Base-by-base conservation (phyloP, 1,140 invertebrate genomes). In the Lepidurus apus region DNA sequence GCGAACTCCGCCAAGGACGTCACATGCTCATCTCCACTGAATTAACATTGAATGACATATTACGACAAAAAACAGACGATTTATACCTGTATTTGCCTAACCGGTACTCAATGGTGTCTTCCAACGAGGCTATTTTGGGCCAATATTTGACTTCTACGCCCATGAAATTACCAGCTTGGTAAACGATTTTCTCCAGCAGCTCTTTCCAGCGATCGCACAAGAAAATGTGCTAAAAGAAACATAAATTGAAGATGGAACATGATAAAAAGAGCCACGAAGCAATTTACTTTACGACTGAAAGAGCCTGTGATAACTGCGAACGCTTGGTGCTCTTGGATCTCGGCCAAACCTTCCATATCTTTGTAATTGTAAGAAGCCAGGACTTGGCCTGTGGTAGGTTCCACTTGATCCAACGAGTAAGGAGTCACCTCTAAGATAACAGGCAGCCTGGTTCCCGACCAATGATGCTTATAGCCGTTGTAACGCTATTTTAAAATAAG, bases 391-490 rank as follows among this genome's bases (percentile, higher is more conserved):
- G 92, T 94, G 6, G 92, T 90, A 74, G 93, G 91, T 86, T 98
- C 94, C 47, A 96, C 85, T 86, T 98, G 97, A 85, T 97, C 92
- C 34, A 99, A 84, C 76, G 94, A 94, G 83, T 91, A 93, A 9
- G 94, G 91, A 42, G 93, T 94, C 0, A 98, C 91, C 88, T 97
- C 94, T 77, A 99, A 87, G 8, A 95, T 89, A 21, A 96, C 90
- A 5, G 95, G 94, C 44, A 97, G 87, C 80, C 92, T 89, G 74
- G 92, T 93, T 75, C 96, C 95, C 76, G 95, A 96, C 96, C 97
- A 99, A 83, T 97, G 96, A 83, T 95, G 91, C 87, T 99, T 99
- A 84, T 93, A 95, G 10, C 93, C 94, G 88, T 93, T 91, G 85
- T 93, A 97, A 84, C 91, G 90, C 94, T 97, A 86, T 77, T 88